phyloP scores from a whole-genome alignment of 1,140 invertebrate genomes.

The Dolichoris vasculosae region DNA sequence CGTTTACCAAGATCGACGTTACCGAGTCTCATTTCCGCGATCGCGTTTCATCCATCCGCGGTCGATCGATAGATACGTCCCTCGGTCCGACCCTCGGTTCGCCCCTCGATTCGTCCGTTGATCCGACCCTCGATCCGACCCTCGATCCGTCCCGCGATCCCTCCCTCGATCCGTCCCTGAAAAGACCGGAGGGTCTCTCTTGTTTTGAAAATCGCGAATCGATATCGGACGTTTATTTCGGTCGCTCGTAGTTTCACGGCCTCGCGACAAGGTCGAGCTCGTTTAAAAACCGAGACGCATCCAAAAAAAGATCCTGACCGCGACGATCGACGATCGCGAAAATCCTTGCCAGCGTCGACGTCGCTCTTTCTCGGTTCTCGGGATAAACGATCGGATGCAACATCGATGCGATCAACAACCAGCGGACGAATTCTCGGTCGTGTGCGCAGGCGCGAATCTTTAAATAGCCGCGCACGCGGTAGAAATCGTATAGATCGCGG shows the following conservation, averaged over 20 bases:
- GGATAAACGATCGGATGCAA: not conserved
- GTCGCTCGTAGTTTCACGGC: not conserved
- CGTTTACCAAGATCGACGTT: no score
- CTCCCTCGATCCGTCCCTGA: no score
- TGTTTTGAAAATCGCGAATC: not conserved
- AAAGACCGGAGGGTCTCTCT: not conserved
- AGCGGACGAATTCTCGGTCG: not conserved
- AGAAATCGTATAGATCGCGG: not conserved
- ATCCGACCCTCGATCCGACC: not conserved
- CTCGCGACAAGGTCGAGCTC: not conserved
- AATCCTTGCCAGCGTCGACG: no score
- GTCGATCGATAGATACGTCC: not conserved
- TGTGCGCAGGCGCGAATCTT: not conserved
- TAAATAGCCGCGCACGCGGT: conserved; percentile 12
- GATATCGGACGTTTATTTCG: not conserved
- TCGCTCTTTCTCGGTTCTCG: no score
- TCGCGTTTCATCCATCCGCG: not conserved
- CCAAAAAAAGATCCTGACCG: not conserved
- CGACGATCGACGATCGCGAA: not conserved
- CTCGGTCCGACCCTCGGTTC: no score
- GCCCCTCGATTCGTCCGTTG: not conserved
- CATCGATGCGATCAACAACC: not conserved
- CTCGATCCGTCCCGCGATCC: no score
- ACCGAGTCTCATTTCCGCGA: no score
- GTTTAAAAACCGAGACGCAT: not conserved